Conservation (phyloP, 23 tunicate genomes). For the Botrylloides violaceus region DNA sequence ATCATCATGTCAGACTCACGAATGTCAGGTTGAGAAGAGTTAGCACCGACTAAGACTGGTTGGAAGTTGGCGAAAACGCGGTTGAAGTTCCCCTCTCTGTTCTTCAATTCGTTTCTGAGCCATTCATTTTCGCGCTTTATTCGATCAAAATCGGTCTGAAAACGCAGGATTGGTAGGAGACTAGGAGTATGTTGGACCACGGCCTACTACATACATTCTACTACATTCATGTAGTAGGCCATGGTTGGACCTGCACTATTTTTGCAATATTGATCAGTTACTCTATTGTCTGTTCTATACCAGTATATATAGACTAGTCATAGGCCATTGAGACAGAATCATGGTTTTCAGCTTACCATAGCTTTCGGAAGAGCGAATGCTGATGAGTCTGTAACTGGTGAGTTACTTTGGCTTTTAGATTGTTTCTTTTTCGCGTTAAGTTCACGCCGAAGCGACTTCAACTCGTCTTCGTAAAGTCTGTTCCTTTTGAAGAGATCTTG, state of each 20-base stretch:
- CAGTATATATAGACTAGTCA: too few species aligned
- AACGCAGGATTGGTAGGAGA: neutral
- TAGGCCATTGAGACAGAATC: too few species aligned
- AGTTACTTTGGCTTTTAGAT: neutral
- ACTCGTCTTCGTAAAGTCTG: slow-evolving; percentile 37
- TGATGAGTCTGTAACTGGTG: neutral
- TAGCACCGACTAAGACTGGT: slow-evolving; percentile 55
- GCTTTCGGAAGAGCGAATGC: too few species aligned
- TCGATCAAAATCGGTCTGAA: slow-evolving; percentile 34
- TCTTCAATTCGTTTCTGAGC: slow-evolving; percentile 58
- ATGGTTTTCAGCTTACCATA: too few species aligned
- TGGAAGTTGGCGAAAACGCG: slow-evolving; percentile 78
- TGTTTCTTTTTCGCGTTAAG: neutral
- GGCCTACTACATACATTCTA: too few species aligned
- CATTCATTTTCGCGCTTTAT: slow-evolving; percentile 57
- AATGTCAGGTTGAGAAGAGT: neutral
- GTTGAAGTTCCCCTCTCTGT: slow-evolving; percentile 74
- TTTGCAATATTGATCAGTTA: neutral
- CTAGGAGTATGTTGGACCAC: too few species aligned
- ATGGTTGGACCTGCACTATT: too few species aligned
- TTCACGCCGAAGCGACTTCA: slow-evolving; percentile 30
- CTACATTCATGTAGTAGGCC: too few species aligned
- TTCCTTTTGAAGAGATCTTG: slow-evolving; percentile 48
- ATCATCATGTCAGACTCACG: slow-evolving; percentile 46
- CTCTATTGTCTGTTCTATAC: neutral